Evolutionary conservation across 2,888 invertebrate species (phyloP), one percentile per base, ranked within the genome.

Genomic region (Ypsolopha scabrella): DNA sequence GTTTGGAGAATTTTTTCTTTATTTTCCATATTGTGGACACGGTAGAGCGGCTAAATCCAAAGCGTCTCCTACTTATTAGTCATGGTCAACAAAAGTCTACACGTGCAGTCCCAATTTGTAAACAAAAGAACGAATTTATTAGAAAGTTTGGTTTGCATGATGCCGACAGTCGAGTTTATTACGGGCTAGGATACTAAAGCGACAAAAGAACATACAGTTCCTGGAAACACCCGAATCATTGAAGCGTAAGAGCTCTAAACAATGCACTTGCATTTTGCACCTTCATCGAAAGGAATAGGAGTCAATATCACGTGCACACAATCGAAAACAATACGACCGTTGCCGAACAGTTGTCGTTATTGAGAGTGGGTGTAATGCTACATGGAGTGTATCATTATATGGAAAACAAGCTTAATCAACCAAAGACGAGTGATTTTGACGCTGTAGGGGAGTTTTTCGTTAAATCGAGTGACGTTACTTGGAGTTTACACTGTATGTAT

Each of bases 21-120:
- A 39, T 62, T 62, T 57, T 63, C 60, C 60, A 63, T 46, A 63
- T 62, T 13, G 61, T 63, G 34, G 59, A 9, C 7, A 63, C 58
- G 36, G 62, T 65, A 48, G 62, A 63, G 7, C 11, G 57, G 54
- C 60, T 61, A 13, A 63, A 35, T 56, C 52, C 57, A 56, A 60
- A 60, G n/a, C 41, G 41, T 41, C n/a, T 41, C 6, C 41, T 11
- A 41, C n/a, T 44, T 33, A 44, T 44, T 14, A 44, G 24, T 44
- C 44, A 14, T 44, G 44, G 44, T 44, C n/a, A 44, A 44, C 24
- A 44, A 9, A 14, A 33, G 44, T 44, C 24, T 44, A 44, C 44
- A 44, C 54, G 54, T 52, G 50, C 52, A 52, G 51, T 50, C 54
- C 50, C 54, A 48, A 52, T 54, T 54, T 52, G 52, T 54, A 54